Evolutionary conservation across 2,797 vertebrate genomes (phyloP), one percentile per base, ranked within the genome.

Genomic region (Hydrolagus colliei): DNA sequence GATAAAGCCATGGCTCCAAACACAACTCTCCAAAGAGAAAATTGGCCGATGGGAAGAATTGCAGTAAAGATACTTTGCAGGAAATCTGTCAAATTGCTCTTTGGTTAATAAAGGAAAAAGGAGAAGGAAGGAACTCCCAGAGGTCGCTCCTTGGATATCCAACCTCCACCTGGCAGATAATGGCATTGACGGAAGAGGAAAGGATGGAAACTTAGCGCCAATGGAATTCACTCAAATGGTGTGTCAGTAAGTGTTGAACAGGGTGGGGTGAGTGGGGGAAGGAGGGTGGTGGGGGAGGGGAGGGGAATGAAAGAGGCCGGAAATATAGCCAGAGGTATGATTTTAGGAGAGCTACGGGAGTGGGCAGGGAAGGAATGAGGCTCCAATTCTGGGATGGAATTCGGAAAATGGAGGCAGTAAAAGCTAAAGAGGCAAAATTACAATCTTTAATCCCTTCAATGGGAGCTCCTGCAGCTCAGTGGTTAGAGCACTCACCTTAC

Each of bases 121-220:
- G 87, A 87, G 76, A 86, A 13, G 27, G 73, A 87, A 13, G 22
- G 73, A 87, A 11, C 13, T 74, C 1, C 2, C 13, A 0, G 75
- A 89, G 41, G 76, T 84, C 14, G 91, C 89, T 5, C 89, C 92
- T 62, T 93, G 92, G 90, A 85, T 93, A 71, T 88, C 87, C 78
- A 92, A 90, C 41, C 41, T 93, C 59, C 86, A 90, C 84, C 88
- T 93, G 87, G 88, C 87, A 71, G 91, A 93, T 85, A 93, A 93
- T n/a, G 87, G 88, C 61, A 91, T 92, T 74, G 92, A 92, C 4
- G 78, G 89, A 71, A 89, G 62, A 18, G 91, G 90, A 63, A 87
- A 86, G 9, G 88, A 88, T 16, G 86, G 72, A 86, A 89, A 87
- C 73, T 86, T 80, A 0, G 77, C 72, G 14, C 78, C 92, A n/a